Evolutionary conservation across 1,140 invertebrate species (phyloP).

Genomic region (Pseudomyrmex dendroicus): DNA sequence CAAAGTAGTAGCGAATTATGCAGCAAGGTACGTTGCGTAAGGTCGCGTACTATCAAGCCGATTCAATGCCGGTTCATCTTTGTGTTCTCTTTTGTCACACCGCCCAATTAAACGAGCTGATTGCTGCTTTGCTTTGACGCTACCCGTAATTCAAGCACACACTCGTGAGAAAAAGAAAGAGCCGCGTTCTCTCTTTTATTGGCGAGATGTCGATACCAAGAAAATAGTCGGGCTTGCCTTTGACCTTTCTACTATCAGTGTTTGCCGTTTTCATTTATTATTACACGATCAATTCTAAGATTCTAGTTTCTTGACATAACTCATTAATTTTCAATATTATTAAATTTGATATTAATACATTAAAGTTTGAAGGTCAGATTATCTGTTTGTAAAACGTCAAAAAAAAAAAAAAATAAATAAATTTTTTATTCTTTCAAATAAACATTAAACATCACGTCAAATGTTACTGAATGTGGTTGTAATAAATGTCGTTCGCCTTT

Average conservation of each 20-base stretch:
- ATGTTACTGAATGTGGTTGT: no score
- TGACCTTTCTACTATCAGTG: background rate
- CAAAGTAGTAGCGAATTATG: slow-evolving; percentile 9
- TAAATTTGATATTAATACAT: background rate
- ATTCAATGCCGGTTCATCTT: background rate
- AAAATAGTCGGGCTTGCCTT: slow-evolving; percentile 7
- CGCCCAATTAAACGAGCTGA: slow-evolving; percentile 40
- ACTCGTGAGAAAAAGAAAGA: background rate
- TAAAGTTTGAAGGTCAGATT: no score
- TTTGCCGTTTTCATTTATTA: no score
- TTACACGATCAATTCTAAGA: background rate
- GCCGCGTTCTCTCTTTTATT: no score
- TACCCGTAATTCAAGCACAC: background rate
- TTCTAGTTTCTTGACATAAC: background rate
- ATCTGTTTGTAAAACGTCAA: no score
- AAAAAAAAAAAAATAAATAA: no score
- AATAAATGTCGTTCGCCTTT: no score
- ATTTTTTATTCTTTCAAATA: no score
- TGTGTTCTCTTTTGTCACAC: background rate
- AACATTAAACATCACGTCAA: no score
- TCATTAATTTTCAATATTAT: slow-evolving; percentile 8
- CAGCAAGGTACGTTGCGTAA: slow-evolving; percentile 37
- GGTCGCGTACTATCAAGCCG: slow-evolving; percentile 37
- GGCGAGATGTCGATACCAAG: background rate
- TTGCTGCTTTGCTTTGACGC: slow-evolving; percentile 13